Evolutionary conservation across 2,797 vertebrate genomes (phyloP).

Genomic region (Molossus molossus): DNA sequence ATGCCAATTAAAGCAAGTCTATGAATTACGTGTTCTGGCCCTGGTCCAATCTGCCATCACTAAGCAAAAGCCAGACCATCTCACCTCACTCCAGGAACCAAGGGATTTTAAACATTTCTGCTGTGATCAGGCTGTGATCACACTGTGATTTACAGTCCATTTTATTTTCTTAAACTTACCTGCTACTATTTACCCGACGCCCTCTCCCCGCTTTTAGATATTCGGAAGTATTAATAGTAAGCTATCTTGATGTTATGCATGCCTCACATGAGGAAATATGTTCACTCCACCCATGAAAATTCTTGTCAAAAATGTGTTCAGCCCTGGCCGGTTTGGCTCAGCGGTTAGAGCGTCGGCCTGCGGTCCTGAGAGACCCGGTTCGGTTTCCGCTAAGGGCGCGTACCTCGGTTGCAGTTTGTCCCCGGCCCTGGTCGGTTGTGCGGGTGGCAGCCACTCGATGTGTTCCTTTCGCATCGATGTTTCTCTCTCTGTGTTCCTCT

Average conservation of each 20-base stretch:
- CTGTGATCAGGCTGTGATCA: neutral
- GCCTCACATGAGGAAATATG: neutral
- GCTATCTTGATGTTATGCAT: neutral
- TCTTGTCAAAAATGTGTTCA: neutral
- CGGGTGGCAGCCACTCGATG: too few species aligned
- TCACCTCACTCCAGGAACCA: neutral
- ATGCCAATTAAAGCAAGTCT: neutral
- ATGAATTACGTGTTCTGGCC: neutral
- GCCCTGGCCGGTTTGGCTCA: too few species aligned
- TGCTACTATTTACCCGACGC: neutral
- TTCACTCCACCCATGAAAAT: neutral
- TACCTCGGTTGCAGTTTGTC: too few species aligned
- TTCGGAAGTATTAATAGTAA: neutral
- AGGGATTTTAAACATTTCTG: neutral
- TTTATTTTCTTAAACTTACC: conserved; percentile 48
- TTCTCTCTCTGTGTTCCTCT: too few species aligned
- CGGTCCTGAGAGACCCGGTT: too few species aligned
- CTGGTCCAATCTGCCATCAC: neutral
- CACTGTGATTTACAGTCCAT: neutral
- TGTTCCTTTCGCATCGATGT: too few species aligned
- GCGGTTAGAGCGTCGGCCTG: too few species aligned
- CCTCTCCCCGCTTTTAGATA: neutral
- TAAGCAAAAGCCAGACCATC: neutral
- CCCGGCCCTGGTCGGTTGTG: too few species aligned
- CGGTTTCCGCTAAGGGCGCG: too few species aligned